Base-by-base conservation (phyloP, 2,113 vertebrate species). In the Festucalex cinctus region DNA sequence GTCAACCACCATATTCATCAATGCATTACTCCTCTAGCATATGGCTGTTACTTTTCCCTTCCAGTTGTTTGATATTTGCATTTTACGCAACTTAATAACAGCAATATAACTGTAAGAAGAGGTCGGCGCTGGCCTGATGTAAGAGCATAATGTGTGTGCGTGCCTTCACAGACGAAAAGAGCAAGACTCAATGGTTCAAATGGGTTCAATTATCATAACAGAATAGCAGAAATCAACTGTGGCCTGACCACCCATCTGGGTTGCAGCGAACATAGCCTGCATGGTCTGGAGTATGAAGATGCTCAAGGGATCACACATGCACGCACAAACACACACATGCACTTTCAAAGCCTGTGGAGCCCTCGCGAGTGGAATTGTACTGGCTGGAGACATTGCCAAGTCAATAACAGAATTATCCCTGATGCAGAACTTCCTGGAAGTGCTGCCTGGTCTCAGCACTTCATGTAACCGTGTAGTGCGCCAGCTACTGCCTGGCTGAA, bases 401-500 rank as follows among this genome's bases (percentile, higher is more conserved):
- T 88, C 87, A 87, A 90, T 89, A 88, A 89, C 65, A 80, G 74
- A 58, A 75, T 86, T 79, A 90, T 89, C 86, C 82, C 72, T 77
- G 81, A 83, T 83, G 83, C 75, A 83, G 73, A 83, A 82, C 80
- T 83, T 87, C 85, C 83, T 86, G 77, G 83, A 88, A 85, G 80
- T 67, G 65, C 68, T 22, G 8, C 66, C 75, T 66, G 59, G 60
- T 81, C 81, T 74, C 83, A 77, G 74, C 26, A 64, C 74, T 81
- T 57, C 75, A 53, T 75, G 77, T 83, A 86, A 83, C 82, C 86
- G 86, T 66, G 76, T 72, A 65, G 54, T 0, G 10, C 68, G 82
- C 65, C 75, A 76, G 76, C 74, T 78, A 71, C 74, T 6, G 74
- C 74, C 63, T 63, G 63, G 65, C 70, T 74, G 65, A 35, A 65